These are phyloP conservation scores for Prolemur simus DNA, from an alignment of 2,113 vertebrate genomes.

Conservation along the genomic window DNA sequence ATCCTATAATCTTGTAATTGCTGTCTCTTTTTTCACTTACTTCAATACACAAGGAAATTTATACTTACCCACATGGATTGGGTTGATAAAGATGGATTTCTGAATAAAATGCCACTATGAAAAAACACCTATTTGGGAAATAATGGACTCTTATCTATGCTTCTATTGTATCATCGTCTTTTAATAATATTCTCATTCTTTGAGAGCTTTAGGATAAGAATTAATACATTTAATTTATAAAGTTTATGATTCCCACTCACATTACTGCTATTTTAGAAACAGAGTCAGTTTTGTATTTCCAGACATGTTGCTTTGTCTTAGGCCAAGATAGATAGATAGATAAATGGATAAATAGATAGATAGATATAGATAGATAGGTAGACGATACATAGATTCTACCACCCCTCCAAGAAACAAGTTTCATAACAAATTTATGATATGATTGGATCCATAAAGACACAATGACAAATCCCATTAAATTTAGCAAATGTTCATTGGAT, in stretches of 20 bases:
- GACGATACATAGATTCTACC: background rate
- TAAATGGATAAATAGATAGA: background rate
- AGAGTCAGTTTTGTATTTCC: background rate
- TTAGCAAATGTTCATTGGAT: background rate
- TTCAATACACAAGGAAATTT: background rate
- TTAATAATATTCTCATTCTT: constrained; percentile 44
- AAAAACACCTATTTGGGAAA: constrained; percentile 23
- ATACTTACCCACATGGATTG: background rate
- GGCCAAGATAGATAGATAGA: background rate
- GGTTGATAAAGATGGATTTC: background rate
- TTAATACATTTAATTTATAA: background rate
- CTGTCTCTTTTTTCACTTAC: background rate
- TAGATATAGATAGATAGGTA: background rate
- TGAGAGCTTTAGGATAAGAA: background rate
- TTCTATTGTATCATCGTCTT: background rate
- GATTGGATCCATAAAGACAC: background rate
- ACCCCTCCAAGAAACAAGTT: background rate
- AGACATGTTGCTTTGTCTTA: background rate
- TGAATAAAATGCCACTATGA: background rate
- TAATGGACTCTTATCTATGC: background rate
- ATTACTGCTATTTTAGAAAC: background rate
- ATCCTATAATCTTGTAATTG: background rate
- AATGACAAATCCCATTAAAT: background rate
- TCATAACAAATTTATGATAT: background rate
- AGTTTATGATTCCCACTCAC: background rate